A percentile compares a stretch with the other conserved stretches of the same genome.
phyloP scores from a whole-genome alignment of 1,140 invertebrate species.

The Danaus melanippus region DNA sequence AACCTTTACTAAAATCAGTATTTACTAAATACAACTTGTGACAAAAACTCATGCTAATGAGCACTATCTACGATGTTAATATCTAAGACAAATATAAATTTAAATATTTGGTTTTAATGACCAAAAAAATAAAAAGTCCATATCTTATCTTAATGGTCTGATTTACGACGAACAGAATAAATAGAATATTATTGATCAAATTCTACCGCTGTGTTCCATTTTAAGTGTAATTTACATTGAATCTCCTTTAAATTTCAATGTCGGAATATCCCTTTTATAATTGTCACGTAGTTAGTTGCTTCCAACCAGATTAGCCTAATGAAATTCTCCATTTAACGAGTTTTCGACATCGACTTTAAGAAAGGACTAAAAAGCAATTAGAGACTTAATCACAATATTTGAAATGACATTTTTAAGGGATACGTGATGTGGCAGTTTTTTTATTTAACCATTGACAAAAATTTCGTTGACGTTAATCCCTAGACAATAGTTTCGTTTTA shows the following conservation, averaged over 20 bases:
- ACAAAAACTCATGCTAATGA: slow-evolving; percentile 34
- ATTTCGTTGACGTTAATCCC: slow-evolving; percentile 69
- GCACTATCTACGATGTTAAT: slow-evolving; percentile 30
- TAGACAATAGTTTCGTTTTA: slow-evolving; percentile 61
- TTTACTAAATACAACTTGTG: slow-evolving; percentile 51
- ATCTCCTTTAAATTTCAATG: slow-evolving; percentile 58
- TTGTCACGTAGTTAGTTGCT: slow-evolving; percentile 49
- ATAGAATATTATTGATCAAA: slow-evolving; percentile 42
- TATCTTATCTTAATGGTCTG: slow-evolving; percentile 50
- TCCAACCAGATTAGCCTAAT: slow-evolving; percentile 59
- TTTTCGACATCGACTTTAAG: slow-evolving; percentile 1
- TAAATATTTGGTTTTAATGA: slow-evolving; percentile 24
- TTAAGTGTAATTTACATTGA: slow-evolving; percentile 58
- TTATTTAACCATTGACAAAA: slow-evolving; percentile 68
- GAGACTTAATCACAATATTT: no score
- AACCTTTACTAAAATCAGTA: slow-evolving; percentile 28
- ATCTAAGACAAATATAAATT: slow-evolving; percentile 14
- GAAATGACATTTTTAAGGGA: slow-evolving; percentile 13
- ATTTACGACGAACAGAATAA: slow-evolving; percentile 39
- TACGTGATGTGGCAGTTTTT: slow-evolving; percentile 51
- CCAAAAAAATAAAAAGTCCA: slow-evolving; percentile 27
- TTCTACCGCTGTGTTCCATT: slow-evolving; percentile 41
- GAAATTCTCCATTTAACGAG: slow-evolving; percentile 59
- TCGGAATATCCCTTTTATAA: slow-evolving; percentile 55
- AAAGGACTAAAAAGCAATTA: no score